phyloP scores from a whole-genome alignment of 1,140 invertebrate species.

The Caerostris extrusa region DNA sequence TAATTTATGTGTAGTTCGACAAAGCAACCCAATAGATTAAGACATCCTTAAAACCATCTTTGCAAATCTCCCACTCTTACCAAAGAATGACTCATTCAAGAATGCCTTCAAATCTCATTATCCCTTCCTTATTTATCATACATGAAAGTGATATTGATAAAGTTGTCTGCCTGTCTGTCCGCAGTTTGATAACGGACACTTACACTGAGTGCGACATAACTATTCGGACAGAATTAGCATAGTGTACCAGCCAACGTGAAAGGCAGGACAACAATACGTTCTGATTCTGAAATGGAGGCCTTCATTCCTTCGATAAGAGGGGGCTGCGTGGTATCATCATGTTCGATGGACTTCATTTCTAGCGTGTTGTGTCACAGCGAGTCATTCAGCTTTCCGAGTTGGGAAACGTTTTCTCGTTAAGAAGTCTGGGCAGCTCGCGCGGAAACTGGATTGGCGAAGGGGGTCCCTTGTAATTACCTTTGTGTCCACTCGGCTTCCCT shows the following conservation, averaged over 20 bases:
- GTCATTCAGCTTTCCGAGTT: background rate
- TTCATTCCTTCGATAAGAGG: background rate
- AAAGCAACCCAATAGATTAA: too few relatives aligned
- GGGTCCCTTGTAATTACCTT: background rate
- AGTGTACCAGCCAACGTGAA: background rate
- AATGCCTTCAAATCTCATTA: background rate
- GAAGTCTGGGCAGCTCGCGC: background rate
- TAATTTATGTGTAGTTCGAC: too few relatives aligned
- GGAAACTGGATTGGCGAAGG: background rate
- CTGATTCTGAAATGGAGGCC: background rate
- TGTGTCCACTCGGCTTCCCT: constrained; percentile 14
- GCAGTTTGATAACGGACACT: background rate
- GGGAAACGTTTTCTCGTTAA: constrained; percentile 15
- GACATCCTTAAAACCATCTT: too few relatives aligned
- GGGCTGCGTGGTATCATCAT: background rate
- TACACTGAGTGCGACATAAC: background rate
- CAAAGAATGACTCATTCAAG: background rate
- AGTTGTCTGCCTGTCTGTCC: constrained; percentile 6
- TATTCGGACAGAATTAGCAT: constrained; percentile 20
- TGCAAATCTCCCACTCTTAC: too few relatives aligned
- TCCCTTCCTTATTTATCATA: background rate
- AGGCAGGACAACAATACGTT: background rate
- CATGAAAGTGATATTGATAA: background rate
- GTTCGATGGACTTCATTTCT: background rate
- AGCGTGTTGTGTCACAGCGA: background rate